phyloP scores from a whole-genome alignment of 2,113 vertebrate species.

The Ameiurus melas region DNA sequence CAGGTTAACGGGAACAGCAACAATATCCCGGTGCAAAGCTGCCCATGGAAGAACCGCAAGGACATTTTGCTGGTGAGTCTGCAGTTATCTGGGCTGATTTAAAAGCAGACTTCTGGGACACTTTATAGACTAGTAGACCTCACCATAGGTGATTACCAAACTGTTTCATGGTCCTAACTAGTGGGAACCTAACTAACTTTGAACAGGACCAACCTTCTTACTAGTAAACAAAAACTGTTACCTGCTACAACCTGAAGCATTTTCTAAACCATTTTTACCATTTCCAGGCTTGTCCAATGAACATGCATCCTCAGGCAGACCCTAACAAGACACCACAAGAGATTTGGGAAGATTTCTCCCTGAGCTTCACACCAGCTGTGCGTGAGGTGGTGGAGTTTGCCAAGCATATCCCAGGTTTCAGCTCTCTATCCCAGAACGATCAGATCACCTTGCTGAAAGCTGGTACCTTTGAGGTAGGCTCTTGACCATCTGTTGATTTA shows the following conservation, averaged over 20 bases:
- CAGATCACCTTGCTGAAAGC: constrained; percentile 92
- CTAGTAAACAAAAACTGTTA: neutral
- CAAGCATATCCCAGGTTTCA: constrained; percentile 90
- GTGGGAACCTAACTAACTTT: neutral
- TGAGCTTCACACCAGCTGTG: constrained; percentile 89
- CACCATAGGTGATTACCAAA: neutral
- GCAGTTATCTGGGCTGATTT: neutral
- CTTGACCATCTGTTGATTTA: neutral
- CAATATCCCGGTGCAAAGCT: constrained; percentile 64
- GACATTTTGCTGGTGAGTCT: constrained; percentile 81
- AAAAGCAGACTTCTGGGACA: neutral
- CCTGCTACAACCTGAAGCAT: neutral
- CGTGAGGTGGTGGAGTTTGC: constrained; percentile 92
- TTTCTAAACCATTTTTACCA: neutral
- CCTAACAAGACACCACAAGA: constrained; percentile 83
- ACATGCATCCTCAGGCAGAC: constrained; percentile 80
- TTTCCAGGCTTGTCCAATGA: constrained; percentile 90
- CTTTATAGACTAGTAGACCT: neutral
- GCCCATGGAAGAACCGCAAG: constrained; percentile 68
- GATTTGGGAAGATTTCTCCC: constrained; percentile 94
- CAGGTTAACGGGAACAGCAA: constrained; percentile 41
- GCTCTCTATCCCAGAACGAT: constrained; percentile 84
- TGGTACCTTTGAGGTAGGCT: constrained; percentile 89
- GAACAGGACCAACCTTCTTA: neutral
- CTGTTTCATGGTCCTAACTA: neutral